Conservation (phyloP, 2,113 vertebrate genomes). For the Andinoacara biseriatus region DNA sequence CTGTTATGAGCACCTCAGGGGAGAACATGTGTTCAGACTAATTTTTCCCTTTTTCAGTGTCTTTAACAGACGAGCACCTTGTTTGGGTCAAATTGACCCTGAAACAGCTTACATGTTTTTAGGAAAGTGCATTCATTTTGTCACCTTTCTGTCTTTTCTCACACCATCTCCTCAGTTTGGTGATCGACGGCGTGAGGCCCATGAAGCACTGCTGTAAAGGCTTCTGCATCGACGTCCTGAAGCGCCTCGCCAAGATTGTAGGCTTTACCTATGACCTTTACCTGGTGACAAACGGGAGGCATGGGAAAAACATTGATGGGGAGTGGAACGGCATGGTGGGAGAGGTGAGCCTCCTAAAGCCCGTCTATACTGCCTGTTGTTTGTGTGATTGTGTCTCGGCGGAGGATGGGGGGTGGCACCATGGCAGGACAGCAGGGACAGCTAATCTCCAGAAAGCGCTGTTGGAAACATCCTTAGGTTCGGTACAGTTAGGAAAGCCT, state of each 20-base stretch:
- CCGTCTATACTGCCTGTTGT: neutral
- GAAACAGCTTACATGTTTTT: neutral
- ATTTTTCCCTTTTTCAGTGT: neutral
- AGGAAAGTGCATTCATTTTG: neutral
- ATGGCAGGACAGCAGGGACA: neutral
- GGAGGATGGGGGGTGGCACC: neutral
- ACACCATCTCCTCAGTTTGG: constrained; percentile 75
- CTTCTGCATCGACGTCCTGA: constrained; percentile 96
- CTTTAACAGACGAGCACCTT: neutral
- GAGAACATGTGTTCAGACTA: neutral
- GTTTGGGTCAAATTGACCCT: neutral
- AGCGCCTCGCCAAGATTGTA: constrained; percentile 89
- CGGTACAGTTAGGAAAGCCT: neutral
- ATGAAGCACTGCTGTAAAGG: constrained; percentile 96
- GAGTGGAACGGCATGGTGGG: constrained; percentile 97
- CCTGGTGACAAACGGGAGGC: constrained; percentile 91
- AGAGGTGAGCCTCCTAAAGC: constrained; percentile 81
- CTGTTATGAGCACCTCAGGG: neutral
- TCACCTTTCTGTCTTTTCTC: constrained; percentile 18
- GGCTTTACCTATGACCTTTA: constrained; percentile 96
- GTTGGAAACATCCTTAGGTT: neutral
- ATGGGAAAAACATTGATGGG: constrained; percentile 88
- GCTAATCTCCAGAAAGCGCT: neutral
- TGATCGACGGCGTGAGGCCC: constrained; percentile 81
- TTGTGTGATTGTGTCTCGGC: accelerated